Evolutionary conservation across 64 coral and sea anemone genomes (phyloP).

Genomic region (Montipora capricornis): DNA sequence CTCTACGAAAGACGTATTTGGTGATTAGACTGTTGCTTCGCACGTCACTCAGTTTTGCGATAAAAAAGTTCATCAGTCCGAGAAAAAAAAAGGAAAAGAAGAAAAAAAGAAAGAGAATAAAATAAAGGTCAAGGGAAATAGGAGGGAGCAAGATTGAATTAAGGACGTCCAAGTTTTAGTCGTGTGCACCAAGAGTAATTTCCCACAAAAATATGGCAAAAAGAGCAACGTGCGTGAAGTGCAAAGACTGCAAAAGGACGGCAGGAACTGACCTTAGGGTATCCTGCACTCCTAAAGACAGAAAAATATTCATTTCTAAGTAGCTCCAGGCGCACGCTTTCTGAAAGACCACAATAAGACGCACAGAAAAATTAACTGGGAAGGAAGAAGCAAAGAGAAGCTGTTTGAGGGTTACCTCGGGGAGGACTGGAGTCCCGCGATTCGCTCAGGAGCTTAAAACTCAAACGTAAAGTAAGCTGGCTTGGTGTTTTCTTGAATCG

Average conservation of each 20-base stretch:
- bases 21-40: too few species aligned
- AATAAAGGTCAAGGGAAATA: too few species aligned
- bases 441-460: conserved; percentile 74
- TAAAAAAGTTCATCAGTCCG: too few species aligned
- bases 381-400: conserved; percentile 51
- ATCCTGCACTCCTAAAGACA: conserved; percentile 38
- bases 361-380: conserved; percentile 53
- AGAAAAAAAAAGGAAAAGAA: too few species aligned
- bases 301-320: conserved; percentile 86
- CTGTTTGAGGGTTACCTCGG: conserved; percentile 84
- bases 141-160: too few species aligned
- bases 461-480: conserved; percentile 98
- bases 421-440: conserved; percentile 24
- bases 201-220: not conserved
- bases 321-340: conserved; percentile 66
- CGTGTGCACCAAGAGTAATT: not conserved
- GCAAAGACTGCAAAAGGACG: not conserved
- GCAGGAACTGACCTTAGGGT: conserved; percentile 43
- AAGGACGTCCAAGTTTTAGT: too few species aligned
- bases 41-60: too few species aligned
- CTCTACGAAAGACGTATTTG: too few species aligned
- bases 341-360: conserved; percentile 93
- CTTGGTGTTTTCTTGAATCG: conserved; percentile 76
- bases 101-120: too few species aligned
- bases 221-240: not conserved